Percentiles rank a stretch among this genome's conserved stretches.
These are phyloP conservation scores for Sebastes trivittatus DNA, from an alignment of 2,797 vertebrate genomes.

Conservation along the genomic window DNA sequence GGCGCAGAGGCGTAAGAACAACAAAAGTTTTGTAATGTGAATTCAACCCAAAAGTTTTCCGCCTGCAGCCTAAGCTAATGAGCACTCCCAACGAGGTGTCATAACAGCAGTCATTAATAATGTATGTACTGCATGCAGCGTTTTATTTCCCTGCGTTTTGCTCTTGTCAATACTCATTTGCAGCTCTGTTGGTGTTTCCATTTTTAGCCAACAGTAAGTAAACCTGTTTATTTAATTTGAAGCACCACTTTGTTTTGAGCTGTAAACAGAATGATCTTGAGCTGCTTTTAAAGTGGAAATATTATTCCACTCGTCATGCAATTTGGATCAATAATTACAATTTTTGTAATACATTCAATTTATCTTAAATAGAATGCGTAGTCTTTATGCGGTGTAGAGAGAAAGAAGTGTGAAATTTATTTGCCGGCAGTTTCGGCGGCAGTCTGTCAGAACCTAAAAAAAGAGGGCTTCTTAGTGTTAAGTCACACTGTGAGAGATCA, in stretches of 20 bases:
- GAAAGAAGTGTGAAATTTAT: neutral
- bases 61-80: slow-evolving; percentile 16
- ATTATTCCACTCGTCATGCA: neutral
- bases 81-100: neutral
- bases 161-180: slow-evolving; percentile 16
- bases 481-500: slow-evolving; percentile 32
- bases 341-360: neutral
- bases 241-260: neutral
- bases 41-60: neutral
- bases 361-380: neutral
- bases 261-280: neutral
- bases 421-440: slow-evolving; percentile 7
- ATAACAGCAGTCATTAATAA: slow-evolving; percentile 28
- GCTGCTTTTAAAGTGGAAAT: neutral
- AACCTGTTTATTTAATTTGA: neutral
- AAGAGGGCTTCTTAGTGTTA: neutral
- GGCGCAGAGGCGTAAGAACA: neutral
- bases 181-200: neutral
- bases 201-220: slow-evolving; percentile 4
- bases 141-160: slow-evolving; percentile 8
- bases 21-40: neutral
- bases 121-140: neutral
- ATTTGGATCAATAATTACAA: neutral
- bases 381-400: neutral
- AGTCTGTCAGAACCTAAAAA: slow-evolving; percentile 16